phyloP scores from a whole-genome alignment of 2,888 invertebrate genomes.

The Drosophila gaucha region DNA sequence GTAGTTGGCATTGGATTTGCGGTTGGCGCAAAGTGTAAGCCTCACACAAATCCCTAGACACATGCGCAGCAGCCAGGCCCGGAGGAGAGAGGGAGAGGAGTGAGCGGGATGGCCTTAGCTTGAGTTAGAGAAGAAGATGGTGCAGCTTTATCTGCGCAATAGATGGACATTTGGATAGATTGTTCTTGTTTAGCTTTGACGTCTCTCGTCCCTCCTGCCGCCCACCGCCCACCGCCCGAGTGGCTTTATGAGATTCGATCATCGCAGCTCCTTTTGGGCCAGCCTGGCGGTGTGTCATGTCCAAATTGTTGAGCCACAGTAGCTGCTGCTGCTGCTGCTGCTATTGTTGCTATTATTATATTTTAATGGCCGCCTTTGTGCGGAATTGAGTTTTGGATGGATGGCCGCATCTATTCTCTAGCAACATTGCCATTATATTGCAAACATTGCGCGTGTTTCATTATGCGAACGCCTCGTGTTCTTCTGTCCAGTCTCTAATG shows the following conservation, averaged over 20 bases:
- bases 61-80: constrained; percentile 21
- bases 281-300: constrained; percentile 62
- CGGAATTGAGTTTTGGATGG: constrained; percentile 54
- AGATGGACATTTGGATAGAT: constrained; percentile 81
- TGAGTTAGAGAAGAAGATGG: constrained; percentile 39
- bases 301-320: constrained; percentile 73
- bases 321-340: constrained; percentile 36
- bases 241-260: constrained; percentile 78
- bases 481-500: constrained; percentile 62
- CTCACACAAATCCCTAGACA: constrained; percentile 77
- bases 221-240: constrained; percentile 11
- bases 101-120: constrained; percentile 4
- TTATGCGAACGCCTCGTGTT: constrained; percentile 57
- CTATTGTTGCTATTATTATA: constrained; percentile 67
- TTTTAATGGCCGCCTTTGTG: constrained; percentile 77
- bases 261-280: constrained; percentile 47
- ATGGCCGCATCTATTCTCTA: constrained; percentile 58
- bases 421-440: constrained; percentile 66
- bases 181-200: constrained; percentile 79
- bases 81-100: background rate
- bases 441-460: constrained; percentile 68
- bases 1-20: constrained; percentile 60
- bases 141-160: constrained; percentile 76
- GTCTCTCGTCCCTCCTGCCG: constrained; percentile 24
- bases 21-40: constrained; percentile 73